Conservation (phyloP, 1,140 invertebrate species). For the Lepidurus packardi region DNA sequence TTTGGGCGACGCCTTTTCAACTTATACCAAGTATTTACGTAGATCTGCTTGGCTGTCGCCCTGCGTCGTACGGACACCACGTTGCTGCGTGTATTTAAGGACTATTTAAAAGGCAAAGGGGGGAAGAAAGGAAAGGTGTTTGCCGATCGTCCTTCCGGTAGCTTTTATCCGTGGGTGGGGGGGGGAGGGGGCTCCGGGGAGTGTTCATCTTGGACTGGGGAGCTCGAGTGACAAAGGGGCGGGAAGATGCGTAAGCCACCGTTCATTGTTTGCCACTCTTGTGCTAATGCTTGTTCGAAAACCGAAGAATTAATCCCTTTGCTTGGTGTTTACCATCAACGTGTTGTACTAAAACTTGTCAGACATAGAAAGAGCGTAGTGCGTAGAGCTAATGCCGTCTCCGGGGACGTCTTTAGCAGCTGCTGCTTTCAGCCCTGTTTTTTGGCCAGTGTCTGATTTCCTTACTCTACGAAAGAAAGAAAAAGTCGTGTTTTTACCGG, state of each 20-base stretch:
- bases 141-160: not conserved
- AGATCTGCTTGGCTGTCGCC: not conserved
- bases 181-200: not conserved
- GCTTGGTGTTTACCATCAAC: not conserved
- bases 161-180: not conserved
- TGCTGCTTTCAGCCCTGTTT: not conserved
- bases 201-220: not conserved
- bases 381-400: not conserved
- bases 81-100: not conserved
- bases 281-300: not conserved
- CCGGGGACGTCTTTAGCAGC: constrained; percentile 9
- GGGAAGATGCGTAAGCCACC: not conserved
- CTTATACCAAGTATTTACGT: not conserved
- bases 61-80: not conserved
- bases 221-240: not conserved
- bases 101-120: not conserved
- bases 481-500: not conserved
- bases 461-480: not conserved
- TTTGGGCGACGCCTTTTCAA: constrained; percentile 4
- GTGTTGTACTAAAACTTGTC: not conserved
- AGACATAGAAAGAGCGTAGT: not conserved
- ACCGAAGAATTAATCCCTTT: not conserved
- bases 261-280: not conserved
- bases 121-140: not conserved
- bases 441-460: not conserved